Conservation (phyloP, 2,113 vertebrate species). For the Atherinomorus stipes region DNA sequence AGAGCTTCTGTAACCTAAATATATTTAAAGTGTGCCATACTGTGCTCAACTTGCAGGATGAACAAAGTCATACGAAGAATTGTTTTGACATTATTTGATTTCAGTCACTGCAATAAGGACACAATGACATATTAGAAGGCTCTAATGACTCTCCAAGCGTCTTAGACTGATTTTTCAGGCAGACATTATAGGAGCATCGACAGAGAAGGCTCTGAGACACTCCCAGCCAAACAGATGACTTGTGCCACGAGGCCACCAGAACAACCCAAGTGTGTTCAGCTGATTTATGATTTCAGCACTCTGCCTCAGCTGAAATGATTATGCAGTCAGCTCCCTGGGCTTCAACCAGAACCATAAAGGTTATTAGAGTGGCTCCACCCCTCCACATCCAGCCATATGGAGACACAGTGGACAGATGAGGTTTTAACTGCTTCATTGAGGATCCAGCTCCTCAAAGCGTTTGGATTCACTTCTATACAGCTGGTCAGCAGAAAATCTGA, state of each 20-base stretch:
- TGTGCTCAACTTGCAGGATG: not conserved
- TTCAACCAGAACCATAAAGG: constrained; percentile 50
- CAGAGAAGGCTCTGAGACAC: constrained; percentile 20
- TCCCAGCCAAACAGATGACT: constrained; percentile 44
- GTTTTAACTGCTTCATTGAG: constrained; percentile 42
- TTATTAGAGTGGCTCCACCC: constrained; percentile 47
- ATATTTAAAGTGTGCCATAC: no score
- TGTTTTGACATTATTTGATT: constrained; percentile 7
- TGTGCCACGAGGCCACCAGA: constrained; percentile 30
- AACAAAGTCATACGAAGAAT: not conserved
- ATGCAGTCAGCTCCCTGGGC: constrained; percentile 47
- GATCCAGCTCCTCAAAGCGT: constrained; percentile 22
- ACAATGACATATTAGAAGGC: constrained; percentile 15
- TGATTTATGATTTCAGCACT: constrained; percentile 58
- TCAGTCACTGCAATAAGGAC: constrained; percentile 7
- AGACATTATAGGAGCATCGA: constrained; percentile 16
- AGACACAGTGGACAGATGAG: constrained; percentile 46
- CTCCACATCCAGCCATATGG: constrained; percentile 47
- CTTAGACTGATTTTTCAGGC: constrained; percentile 10
- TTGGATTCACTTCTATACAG: constrained; percentile 27
- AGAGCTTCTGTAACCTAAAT: no score
- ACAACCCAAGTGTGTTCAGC: not conserved
- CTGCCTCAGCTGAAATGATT: constrained; percentile 51
- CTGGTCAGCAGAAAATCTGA: not conserved
- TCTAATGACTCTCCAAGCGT: constrained; percentile 24